Evolutionary conservation across 2,888 invertebrate genomes (phyloP), one percentile per base, ranked within the genome.

Genomic region (Ectobius pallidus): DNA sequence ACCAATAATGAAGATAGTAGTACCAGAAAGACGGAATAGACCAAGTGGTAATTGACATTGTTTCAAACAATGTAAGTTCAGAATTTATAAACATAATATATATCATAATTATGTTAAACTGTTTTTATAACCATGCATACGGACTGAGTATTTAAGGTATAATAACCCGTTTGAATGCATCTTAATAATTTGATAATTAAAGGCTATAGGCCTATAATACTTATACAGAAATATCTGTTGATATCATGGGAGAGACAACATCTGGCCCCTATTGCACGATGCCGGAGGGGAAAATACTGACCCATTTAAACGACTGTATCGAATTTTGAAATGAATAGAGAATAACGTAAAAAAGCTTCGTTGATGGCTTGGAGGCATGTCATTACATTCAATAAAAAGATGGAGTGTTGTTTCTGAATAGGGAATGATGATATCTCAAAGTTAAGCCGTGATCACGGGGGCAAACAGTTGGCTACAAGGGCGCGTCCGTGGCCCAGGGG

Each of bases 351-450:
- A 58, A 52, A 58, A 52, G 27, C 3, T 2, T 30, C 16, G 6
- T 34, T 30, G n/a, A n/a, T 14, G 14, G 27, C 58, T 58, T 55
- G 58, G 3, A 58, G 58, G 14, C 22, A 58, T n/a, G 18, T 46
- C 46, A 46, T 46, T 46, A 46, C 46, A 46, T n/a, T 14, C 7
- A 14, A 58, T 30, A 58, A 58, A 58, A 30, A 58, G 58, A 16
- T 3, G 16, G 30, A 58, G 30, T 27, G 55, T 27, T 55, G 25
- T 25, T 14, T n/a, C 27, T 32, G n/a, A 25, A 58, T 11, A 58
- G 32, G 58, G n/a, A 58, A 30, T 30, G 58, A 58, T 58, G n/a
- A 58, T 58, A 58, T 58, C 58, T 58, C 30, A 52, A 46, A 25
- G 52, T 11, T 34, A 34, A 34, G 34, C 34, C 34, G 34, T 34